Percentiles rank a stretch among this genome's conserved stretches.
Conservation (phyloP, 2,113 vertebrate species). For the Ceyx cyanopectus region DNA sequence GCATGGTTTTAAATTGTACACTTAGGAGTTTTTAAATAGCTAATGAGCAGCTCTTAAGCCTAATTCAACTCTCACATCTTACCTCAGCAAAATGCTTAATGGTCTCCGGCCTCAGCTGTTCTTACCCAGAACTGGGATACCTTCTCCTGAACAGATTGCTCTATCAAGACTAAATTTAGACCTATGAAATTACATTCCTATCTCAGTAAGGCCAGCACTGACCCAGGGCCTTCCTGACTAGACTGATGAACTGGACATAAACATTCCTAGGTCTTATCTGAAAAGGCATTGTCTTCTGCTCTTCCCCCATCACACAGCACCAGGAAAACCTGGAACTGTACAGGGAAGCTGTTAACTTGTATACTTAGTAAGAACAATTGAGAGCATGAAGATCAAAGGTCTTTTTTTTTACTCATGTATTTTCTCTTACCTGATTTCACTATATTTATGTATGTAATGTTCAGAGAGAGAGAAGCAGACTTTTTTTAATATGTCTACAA, state of each 20-base stretch:
- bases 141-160: not conserved
- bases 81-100: not conserved
- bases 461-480: not conserved
- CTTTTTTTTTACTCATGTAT: not conserved
- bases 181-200: accelerated
- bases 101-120: not conserved
- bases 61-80: not conserved
- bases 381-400: not conserved
- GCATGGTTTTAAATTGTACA: not conserved
- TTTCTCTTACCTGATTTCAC: not conserved
- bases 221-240: not conserved
- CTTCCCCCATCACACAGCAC: not conserved
- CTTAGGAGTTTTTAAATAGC: not conserved
- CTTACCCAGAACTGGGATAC: not conserved
- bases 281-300: not conserved
- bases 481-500: not conserved
- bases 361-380: not conserved
- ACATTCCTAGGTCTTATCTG: not conserved
- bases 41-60: not conserved
- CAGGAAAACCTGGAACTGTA: not conserved
- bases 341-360: not conserved
- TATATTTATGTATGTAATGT: not conserved
- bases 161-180: not conserved
- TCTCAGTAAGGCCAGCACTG: not conserved
- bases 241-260: not conserved